A percentile compares a stretch with the other conserved stretches of the same genome.
Evolutionary conservation across 64 coral and sea anemone species (phyloP).

Genomic region (Dendrophyllia cribrosa): DNA sequence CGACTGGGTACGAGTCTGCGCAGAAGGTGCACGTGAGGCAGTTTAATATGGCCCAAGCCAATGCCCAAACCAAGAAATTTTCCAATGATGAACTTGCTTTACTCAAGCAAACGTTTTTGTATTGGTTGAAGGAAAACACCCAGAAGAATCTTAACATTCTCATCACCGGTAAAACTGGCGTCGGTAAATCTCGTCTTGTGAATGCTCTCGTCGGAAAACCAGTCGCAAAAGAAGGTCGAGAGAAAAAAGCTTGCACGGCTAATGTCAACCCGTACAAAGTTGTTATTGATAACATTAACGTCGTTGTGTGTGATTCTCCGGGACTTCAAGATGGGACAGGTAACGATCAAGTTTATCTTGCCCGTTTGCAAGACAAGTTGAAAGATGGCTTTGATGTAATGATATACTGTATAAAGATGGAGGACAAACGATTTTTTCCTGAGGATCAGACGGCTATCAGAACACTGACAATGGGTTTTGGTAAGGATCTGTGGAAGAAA

Average conservation of each 20-base stretch:
- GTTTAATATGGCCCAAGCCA: too few species aligned
- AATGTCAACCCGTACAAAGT: background rate
- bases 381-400: too few species aligned
- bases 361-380: conserved; percentile 4
- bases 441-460: conserved; percentile 10
- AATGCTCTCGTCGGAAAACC: conserved; percentile 47
- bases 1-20: too few species aligned
- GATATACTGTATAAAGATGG: too few species aligned
- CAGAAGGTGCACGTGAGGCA: too few species aligned
- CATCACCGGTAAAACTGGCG: conserved; percentile 48
- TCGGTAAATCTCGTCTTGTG: conserved; percentile 54
- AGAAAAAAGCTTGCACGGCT: background rate
- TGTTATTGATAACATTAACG: background rate
- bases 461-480: conserved; percentile 2
- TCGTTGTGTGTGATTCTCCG: conserved; percentile 44
- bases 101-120: background rate
- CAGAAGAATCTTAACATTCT: conserved; percentile 19
- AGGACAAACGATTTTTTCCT: background rate
- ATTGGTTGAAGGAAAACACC: background rate
- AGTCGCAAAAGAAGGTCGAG: conserved; percentile 9
- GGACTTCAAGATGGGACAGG: background rate
- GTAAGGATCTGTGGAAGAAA: conserved; percentile 23
- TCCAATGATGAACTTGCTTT: background rate
- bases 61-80: too few species aligned
- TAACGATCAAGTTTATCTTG: background rate